Percentiles rank a stretch among this genome's conserved stretches.
Conservation (phyloP, 2,113 vertebrate genomes). For the Aptenodytes patagonicus region DNA sequence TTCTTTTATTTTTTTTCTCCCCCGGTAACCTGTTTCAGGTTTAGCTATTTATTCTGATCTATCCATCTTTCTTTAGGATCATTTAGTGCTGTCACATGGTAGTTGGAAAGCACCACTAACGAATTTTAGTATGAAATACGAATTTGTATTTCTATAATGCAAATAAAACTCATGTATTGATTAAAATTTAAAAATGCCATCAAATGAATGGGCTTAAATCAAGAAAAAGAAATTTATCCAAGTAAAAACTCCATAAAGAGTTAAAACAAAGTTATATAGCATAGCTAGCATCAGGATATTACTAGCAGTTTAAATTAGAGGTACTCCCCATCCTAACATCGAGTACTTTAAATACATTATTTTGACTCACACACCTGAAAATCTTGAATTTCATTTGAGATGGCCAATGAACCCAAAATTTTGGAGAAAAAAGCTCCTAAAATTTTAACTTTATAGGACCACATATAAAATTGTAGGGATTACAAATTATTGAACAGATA, state of each 20-base stretch:
- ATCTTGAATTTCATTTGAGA: neutral
- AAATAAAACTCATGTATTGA: neutral
- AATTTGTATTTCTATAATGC: neutral
- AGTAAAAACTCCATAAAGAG: neutral
- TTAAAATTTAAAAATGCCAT: neutral
- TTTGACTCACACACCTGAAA: neutral
- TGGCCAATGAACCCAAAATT: neutral
- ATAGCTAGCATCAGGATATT: neutral
- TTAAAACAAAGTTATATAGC: neutral
- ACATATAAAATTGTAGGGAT: neutral
- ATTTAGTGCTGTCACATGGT: neutral
- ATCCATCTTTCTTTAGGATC: neutral
- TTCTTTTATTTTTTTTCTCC: no score
- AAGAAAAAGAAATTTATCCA: neutral
- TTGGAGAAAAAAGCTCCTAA: neutral
- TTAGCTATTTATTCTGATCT: neutral
- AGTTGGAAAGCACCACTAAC: neutral
- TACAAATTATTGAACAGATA: neutral
- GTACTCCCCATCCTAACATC: neutral
- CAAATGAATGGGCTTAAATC: neutral
- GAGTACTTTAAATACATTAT: neutral
- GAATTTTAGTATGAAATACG: neutral
- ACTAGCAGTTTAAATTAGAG: neutral
- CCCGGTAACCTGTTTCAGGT: neutral
- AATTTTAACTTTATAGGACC: neutral